Conservation (phyloP, 37 sponge, comb jelly and placozoan species). For the Bolinopsis microptera region DNA sequence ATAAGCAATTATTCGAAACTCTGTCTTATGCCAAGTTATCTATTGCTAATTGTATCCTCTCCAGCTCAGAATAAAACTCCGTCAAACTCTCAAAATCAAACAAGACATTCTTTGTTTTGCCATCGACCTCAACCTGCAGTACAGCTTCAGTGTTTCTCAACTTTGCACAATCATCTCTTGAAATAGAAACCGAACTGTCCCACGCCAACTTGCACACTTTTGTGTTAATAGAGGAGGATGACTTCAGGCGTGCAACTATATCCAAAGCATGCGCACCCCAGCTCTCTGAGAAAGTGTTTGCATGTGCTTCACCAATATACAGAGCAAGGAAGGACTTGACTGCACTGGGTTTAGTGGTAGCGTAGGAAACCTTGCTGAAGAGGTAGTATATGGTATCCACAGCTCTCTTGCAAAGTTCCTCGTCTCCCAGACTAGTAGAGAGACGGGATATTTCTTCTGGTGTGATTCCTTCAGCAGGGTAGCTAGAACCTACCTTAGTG, state of each 20-base stretch:
- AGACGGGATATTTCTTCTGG: not conserved
- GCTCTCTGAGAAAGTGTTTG: not conserved
- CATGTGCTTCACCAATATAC: not conserved
- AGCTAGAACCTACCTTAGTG: not conserved
- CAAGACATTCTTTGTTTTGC: not conserved
- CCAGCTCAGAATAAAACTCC: conserved; percentile 30
- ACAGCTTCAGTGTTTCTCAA: not conserved
- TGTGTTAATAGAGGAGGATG: too few relatives aligned
- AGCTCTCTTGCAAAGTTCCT: not conserved
- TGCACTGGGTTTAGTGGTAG: conserved; percentile 46
- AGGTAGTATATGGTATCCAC: not conserved
- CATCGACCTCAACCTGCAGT: conserved; percentile 4
- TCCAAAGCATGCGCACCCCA: not conserved
- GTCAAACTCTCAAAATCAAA: conserved; percentile 39
- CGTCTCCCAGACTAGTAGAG: not conserved
- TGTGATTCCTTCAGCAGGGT: not conserved
- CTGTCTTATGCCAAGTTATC: conserved; percentile 32
- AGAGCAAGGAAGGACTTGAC: not conserved
- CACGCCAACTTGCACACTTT: not conserved
- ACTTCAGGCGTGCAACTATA: not conserved
- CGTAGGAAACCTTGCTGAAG: not conserved
- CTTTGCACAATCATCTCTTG: conserved; percentile 10
- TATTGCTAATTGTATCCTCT: conserved; percentile 37
- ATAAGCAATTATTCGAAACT: too few relatives aligned
- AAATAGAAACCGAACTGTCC: conserved; percentile 11